These are phyloP conservation scores for Pollimyrus isidori DNA, from an alignment of 2,113 vertebrate genomes.

Conservation along the genomic window DNA sequence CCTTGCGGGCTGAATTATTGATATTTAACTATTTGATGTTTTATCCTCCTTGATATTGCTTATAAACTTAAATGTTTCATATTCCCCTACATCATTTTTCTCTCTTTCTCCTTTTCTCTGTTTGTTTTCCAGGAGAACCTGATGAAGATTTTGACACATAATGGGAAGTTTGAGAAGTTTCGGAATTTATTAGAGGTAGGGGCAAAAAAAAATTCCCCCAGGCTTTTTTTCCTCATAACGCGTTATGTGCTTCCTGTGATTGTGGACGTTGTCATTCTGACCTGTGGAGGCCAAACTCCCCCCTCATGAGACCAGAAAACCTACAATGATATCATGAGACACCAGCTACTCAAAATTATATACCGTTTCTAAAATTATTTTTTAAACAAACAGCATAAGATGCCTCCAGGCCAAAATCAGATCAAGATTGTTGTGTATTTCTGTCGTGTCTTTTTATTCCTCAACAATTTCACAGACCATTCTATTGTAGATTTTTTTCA, in stretches of 20 bases:
- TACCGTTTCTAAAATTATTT: neutral
- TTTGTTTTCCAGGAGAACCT: slow-evolving; percentile 68
- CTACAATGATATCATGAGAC: neutral
- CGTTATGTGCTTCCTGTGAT: neutral
- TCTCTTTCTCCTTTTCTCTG: slow-evolving; percentile 15
- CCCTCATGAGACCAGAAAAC: neutral
- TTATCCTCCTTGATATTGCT: neutral
- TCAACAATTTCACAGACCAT: neutral
- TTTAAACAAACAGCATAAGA: neutral
- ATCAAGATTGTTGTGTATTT: neutral
- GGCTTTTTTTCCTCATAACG: neutral
- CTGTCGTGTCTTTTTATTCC: neutral
- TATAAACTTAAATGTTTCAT: neutral
- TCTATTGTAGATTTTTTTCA: too few species aligned
- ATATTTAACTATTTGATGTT: neutral
- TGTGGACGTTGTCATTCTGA: neutral
- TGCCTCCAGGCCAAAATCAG: neutral
- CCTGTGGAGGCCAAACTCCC: neutral
- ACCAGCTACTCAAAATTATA: neutral
- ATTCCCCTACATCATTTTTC: neutral
- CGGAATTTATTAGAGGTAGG: slow-evolving; percentile 71
- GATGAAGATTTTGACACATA: slow-evolving; percentile 67
- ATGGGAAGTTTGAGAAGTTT: slow-evolving; percentile 70
- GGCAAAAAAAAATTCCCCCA: neutral
- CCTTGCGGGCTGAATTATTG: neutral